These are phyloP conservation scores for Cataglyphis cursor DNA, from an alignment of 2,888 invertebrate species.

Conservation along the genomic window DNA sequence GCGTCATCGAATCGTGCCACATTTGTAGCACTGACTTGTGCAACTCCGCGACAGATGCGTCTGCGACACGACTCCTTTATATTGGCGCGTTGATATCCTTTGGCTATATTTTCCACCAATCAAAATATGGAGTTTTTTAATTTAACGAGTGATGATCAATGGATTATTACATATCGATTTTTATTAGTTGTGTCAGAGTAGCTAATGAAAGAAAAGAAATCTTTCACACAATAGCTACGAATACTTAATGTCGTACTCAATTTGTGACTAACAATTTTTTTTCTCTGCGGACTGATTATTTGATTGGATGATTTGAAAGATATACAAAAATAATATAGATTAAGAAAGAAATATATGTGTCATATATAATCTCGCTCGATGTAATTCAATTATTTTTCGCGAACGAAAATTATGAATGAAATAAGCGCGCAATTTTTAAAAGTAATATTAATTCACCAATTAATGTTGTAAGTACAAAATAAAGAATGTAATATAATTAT, in stretches of 20 bases:
- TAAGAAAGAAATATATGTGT: not conserved
- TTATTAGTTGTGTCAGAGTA: conserved; percentile 1
- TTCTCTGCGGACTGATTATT: conserved; percentile 8
- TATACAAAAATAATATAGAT: not conserved
- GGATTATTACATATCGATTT: not conserved
- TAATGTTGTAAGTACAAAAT: conserved; percentile 47
- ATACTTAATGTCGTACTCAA: conserved; percentile 33
- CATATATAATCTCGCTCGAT: not conserved
- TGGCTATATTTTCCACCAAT: conserved; percentile 65
- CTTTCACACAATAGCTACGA: conserved; percentile 4
- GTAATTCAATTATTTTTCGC: not conserved
- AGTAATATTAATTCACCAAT: conserved; percentile 9
- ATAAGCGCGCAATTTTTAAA: not conserved
- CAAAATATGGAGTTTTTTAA: conserved; percentile 65
- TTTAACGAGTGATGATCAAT: not conserved
- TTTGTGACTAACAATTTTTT: conserved; percentile 40
- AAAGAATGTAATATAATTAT: conserved; percentile 40
- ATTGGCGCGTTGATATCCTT: conserved; percentile 68
- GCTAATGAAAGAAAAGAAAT: not conserved
- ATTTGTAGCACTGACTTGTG: conserved; percentile 83
- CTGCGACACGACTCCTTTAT: conserved; percentile 73
- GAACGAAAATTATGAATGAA: conserved; percentile 7
- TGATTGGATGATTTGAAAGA: not conserved
- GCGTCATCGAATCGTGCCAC: conserved; percentile 81
- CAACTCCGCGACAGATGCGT: conserved; percentile 80